phyloP scores from a whole-genome alignment of 2,797 vertebrate species.

The Enteromius afrohamiltoni region DNA sequence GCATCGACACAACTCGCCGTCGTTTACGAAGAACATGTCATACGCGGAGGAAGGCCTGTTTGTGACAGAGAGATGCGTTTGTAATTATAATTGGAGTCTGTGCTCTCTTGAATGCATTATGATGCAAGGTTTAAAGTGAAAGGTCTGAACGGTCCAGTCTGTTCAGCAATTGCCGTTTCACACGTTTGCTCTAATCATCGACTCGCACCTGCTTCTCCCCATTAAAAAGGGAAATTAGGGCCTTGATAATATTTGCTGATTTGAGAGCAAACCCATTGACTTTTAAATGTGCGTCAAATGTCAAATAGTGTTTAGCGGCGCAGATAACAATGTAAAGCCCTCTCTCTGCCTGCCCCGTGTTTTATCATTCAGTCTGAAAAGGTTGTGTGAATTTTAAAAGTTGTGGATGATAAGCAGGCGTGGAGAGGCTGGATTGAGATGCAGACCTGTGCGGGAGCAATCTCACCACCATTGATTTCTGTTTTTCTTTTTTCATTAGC shows the following conservation, averaged over 20 bases:
- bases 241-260: constrained; percentile 66
- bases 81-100: constrained; percentile 50
- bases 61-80: constrained; percentile 47
- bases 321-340: constrained; percentile 59
- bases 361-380: constrained; percentile 44
- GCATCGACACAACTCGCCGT: constrained; percentile 59
- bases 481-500: constrained; percentile 62
- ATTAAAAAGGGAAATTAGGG: constrained; percentile 62
- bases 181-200: constrained; percentile 43
- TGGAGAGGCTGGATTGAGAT: constrained; percentile 63
- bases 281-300: constrained; percentile 72
- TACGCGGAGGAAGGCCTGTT: constrained; percentile 49
- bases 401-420: constrained; percentile 36
- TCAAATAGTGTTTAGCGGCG: constrained; percentile 64
- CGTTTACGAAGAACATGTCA: constrained; percentile 71
- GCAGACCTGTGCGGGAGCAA: constrained; percentile 39
- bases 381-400: constrained; percentile 48
- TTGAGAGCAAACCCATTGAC: constrained; percentile 64
- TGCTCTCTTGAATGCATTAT: constrained; percentile 16
- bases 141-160: constrained; percentile 30
- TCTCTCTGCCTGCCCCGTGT: constrained; percentile 20
- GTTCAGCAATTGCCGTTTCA: constrained; percentile 31
- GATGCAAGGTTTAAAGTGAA: constrained; percentile 31
- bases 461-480: constrained; percentile 68
- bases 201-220: constrained; percentile 59